These are phyloP conservation scores for Linnaemya tessellans DNA, from an alignment of 2,888 invertebrate species.

Conservation along the genomic window DNA sequence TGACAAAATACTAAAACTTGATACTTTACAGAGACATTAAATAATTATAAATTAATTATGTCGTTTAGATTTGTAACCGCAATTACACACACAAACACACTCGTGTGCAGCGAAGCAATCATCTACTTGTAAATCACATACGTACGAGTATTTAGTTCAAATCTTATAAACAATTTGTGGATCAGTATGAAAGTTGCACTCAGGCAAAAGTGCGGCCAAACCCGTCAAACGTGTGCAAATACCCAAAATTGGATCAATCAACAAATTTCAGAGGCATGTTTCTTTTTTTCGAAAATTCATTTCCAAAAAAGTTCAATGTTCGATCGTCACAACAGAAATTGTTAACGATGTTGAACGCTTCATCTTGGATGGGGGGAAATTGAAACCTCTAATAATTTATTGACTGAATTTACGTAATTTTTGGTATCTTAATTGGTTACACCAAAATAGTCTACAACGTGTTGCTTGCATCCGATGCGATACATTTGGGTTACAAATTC, in stretches of 20 bases:
- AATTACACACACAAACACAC: slow-evolving; percentile 6
- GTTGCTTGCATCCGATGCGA: slow-evolving; percentile 18
- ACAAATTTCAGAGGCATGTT: not conserved
- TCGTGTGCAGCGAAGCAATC: not conserved
- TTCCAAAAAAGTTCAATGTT: slow-evolving; percentile 55
- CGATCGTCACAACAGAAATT: slow-evolving; percentile 7
- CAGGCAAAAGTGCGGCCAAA: not conserved
- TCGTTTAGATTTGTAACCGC: slow-evolving; percentile 50
- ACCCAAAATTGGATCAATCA: slow-evolving; percentile 52
- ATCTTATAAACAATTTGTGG: slow-evolving; percentile 28
- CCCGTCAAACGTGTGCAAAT: not conserved
- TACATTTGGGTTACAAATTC: not conserved
- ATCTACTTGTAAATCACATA: not conserved
- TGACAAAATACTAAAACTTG: slow-evolving; percentile 19
- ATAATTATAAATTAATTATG: slow-evolving; percentile 69
- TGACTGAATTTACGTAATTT: slow-evolving; percentile 63
- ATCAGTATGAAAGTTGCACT: slow-evolving; percentile 18
- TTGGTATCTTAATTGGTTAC: slow-evolving; percentile 65
- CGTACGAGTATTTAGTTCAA: not conserved
- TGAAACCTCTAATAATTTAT: slow-evolving; percentile 29
- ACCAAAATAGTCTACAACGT: slow-evolving; percentile 32
- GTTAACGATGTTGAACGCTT: slow-evolving; percentile 8
- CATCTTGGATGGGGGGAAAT: slow-evolving; percentile 22
- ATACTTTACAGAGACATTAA: slow-evolving; percentile 58
- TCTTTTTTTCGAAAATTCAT: not conserved